Base-by-base conservation (phyloP, 2,888 invertebrate species). In the Nycteola revayana region DNA sequence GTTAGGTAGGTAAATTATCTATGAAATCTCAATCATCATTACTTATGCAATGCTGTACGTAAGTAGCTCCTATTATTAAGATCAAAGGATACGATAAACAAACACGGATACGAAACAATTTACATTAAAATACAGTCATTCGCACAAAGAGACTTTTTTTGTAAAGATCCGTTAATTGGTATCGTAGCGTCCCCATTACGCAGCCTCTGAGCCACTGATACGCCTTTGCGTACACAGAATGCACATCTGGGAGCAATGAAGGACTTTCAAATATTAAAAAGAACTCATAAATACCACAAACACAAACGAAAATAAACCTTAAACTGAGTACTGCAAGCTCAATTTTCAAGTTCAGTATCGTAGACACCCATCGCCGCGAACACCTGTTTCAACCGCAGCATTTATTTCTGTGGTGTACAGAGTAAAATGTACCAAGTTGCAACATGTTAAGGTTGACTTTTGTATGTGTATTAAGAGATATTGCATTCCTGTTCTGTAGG, bases 201-300 rank as follows among this genome's bases (percentile, higher is more conserved):
- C 68, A 64, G 67, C 61, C 63, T 62, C 70, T 58, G 65, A 66
- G 67, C 72, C 71, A 73, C 71, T 71, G 82, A 82, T 84, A 81
- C 75, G 78, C 70, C 72, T 77, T 70, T 69, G 75, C 70, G 63
- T 72, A 72, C 62, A 64, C 72, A 70, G 70, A 80, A 75, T 83
- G 86, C 87, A 87, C 87, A 87, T 87, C 87, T 87, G 87, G 87
- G 82, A 84, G 80, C 81, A 75, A 83, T 83, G 79, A 76, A 71
- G 64, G 52, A 47, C 42, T 28, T 35, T 9, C 17, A 43, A 57
- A 45, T 35, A 30, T 44, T 25, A 22, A 55, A 63, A 77, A 73
- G 30, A 54, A 40, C 63, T 36, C 29, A 25, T 21, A 10, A 25
- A 23, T 8, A 20, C 3, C 1, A 1, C n/a, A 40, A 20, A 10